Percentiles rank a stretch among this genome's conserved stretches.
phyloP scores from a whole-genome alignment of 2,113 vertebrate genomes.

The Bucco capensis region DNA sequence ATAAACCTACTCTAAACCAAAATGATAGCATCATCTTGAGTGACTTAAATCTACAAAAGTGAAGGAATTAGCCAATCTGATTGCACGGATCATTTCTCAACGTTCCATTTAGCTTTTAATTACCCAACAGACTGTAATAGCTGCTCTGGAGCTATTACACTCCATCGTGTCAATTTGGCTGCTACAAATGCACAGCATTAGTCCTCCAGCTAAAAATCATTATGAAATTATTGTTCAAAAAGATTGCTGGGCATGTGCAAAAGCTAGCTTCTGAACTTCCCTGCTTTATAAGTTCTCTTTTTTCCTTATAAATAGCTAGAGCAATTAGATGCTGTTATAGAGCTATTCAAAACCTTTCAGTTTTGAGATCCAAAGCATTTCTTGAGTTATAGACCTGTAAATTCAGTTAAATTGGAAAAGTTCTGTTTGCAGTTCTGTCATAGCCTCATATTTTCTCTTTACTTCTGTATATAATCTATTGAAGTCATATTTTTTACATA shows the following conservation, averaged over 20 bases:
- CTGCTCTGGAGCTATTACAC: conserved; percentile 61
- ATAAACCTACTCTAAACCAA: not conserved
- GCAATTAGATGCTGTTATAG: conserved; percentile 51
- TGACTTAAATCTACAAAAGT: conserved; percentile 50
- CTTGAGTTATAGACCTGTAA: conserved; percentile 25
- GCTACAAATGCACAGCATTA: conserved; percentile 43
- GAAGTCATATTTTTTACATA: not conserved
- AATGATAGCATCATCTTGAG: conserved; percentile 15
- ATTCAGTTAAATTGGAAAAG: conserved; percentile 13
- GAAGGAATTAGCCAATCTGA: conserved; percentile 53
- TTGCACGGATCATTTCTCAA: conserved; percentile 53
- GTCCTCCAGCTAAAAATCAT: conserved; percentile 65
- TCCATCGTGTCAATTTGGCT: conserved; percentile 52
- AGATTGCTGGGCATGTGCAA: conserved; percentile 21
- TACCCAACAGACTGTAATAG: conserved; percentile 63
- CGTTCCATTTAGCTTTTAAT: conserved; percentile 70
- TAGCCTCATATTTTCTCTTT: not conserved
- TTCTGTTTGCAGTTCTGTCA: conserved; percentile 35
- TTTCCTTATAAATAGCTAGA: conserved; percentile 43
- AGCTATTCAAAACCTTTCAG: conserved; percentile 36
- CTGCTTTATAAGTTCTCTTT: conserved; percentile 20
- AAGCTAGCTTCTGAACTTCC: conserved; percentile 2
- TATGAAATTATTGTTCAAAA: conserved; percentile 60
- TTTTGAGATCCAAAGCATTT: conserved; percentile 22
- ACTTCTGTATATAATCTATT: not conserved